These are phyloP conservation scores for Hipposideros larvatus DNA, from an alignment of 2,797 vertebrate species.

Conservation along the genomic window DNA sequence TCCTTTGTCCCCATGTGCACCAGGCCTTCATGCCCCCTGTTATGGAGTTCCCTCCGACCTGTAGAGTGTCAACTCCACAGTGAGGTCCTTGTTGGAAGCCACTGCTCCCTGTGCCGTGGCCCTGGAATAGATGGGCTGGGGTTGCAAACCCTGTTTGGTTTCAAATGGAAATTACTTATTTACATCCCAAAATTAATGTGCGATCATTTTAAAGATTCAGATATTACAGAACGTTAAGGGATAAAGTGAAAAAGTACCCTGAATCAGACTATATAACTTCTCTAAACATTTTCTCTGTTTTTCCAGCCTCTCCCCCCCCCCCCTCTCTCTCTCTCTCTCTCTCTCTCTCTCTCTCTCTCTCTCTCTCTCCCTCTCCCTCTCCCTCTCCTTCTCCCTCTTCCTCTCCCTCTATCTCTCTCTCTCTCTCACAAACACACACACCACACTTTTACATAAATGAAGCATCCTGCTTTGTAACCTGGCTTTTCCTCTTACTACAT, in stretches of 20 bases:
- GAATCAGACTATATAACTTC: background rate
- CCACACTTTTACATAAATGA: background rate
- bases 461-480: background rate
- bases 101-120: slow-evolving; percentile 73
- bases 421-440: background rate
- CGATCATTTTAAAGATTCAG: background rate
- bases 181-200: background rate
- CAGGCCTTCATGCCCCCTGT: slow-evolving; percentile 57
- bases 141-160: background rate
- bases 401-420: background rate
- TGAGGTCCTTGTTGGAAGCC: slow-evolving; percentile 84
- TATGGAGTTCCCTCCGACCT: slow-evolving; percentile 39
- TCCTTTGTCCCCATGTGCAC: slow-evolving; percentile 68
- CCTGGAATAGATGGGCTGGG: background rate
- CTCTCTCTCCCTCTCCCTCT: background rate
- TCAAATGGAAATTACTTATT: background rate
- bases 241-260: background rate
- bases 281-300: background rate
- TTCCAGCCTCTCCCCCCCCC: background rate
- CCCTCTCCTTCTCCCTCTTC: background rate
- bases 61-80: slow-evolving; percentile 90
- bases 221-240: background rate
- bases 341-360: background rate
- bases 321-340: background rate
- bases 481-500: background rate